Evolutionary conservation across 1,140 invertebrate genomes (phyloP), one percentile per base, ranked within the genome.

Genomic region (Cotesia chilonis): DNA sequence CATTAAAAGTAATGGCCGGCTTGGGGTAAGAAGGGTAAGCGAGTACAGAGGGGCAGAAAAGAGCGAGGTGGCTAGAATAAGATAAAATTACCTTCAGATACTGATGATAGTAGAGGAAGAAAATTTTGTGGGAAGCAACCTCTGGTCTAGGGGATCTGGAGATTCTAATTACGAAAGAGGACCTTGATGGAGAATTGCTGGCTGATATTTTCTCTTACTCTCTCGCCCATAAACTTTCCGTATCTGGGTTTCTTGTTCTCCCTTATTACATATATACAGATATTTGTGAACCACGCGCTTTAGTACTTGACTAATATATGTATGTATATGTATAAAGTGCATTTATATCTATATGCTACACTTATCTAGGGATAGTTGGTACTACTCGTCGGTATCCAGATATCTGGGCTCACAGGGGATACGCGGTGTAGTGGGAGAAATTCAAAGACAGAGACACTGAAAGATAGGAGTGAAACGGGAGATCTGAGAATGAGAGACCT

Each of bases 1-100:
- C 81, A 86, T 86, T 86, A 86, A 86, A 86, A 86, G 83, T 86
- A 86, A 86, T 85, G 83, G 83, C 79, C 80, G 78, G 80, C 82
- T 80, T 80, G 83, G 81, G 79, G 81, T 75, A 66, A 76, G 78
- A 76, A 83, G 79, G 75, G 41, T 47, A 55, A 36, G 28, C 37
- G 35, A 63, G 65, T 69, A 52, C 52, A 66, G 64, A 65, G 41
- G 5, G 14, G 47, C 4, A 20, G 20, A n/a, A 54, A 14, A 61
- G 47, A 47, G 38, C 10, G 52, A n/a, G 35, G 9, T 5, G 28
- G 52, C n/a, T 63, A 59, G 70, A 47, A 37, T 35, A 28, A 38
- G 36, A 14, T 10, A 66, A 14, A 4, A 71, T 20, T 52, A 65
- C 12, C 41, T 47, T 9, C 6, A 47, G 41, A 47, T 60, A 60